Evolutionary conservation across 1,140 invertebrate species (phyloP).

Genomic region (Anthonomus grandis): DNA sequence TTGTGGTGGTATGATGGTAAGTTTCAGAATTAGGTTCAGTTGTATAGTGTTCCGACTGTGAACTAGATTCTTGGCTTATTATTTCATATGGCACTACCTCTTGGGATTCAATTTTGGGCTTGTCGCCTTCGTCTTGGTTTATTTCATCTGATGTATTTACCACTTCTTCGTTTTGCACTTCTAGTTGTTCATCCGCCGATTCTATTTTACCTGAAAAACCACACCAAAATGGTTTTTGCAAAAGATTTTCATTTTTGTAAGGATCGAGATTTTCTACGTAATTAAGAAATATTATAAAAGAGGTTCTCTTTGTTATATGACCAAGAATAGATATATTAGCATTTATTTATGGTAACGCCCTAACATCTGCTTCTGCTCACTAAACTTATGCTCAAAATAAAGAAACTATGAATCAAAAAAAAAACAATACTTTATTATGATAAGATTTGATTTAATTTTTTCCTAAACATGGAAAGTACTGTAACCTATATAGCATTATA

Average conservation of each 20-base stretch:
- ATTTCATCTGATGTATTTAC: slow-evolving; percentile 31
- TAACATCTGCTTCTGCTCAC: no score
- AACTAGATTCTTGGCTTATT: slow-evolving; percentile 3
- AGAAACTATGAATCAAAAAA: no score
- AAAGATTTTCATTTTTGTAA: slow-evolving; percentile 30
- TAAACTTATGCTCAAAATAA: no score
- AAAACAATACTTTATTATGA: no score
- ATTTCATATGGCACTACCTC: slow-evolving; percentile 10
- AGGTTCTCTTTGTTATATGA: no score
- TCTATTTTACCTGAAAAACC: slow-evolving; percentile 33
- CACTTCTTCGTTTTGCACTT: slow-evolving; percentile 31
- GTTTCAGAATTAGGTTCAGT: neutral
- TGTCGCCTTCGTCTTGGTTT: slow-evolving; percentile 18
- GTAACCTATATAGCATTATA: no score
- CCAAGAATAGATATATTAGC: no score
- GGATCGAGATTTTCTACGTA: slow-evolving; percentile 16
- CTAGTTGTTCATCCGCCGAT: slow-evolving; percentile 32
- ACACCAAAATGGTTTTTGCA: slow-evolving; percentile 27
- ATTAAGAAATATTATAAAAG: no score
- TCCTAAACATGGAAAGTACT: no score
- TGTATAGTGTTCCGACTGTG: slow-evolving; percentile 7
- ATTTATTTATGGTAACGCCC: no score
- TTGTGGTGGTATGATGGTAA: neutral
- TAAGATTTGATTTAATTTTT: no score
- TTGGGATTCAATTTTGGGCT: neutral